Evolutionary conservation across 2,888 invertebrate genomes (phyloP).

Genomic region (Oscheius sp.): DNA sequence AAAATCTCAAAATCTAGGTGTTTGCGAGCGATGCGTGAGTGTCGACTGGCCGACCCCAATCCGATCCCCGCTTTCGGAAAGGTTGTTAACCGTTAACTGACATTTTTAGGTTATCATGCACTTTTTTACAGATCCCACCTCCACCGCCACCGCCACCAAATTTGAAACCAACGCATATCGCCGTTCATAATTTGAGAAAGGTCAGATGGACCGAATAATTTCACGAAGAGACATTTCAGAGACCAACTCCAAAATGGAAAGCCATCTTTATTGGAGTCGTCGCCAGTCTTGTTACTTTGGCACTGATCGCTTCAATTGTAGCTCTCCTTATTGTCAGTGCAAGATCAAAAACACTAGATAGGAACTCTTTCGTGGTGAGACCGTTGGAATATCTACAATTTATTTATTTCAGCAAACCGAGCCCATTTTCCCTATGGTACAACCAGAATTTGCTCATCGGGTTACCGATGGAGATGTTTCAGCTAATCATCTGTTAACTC

Average conservation of each 20-base stretch:
- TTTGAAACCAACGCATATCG: slow-evolving; percentile 59
- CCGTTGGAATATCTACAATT: background rate
- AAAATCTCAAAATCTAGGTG: slow-evolving; percentile 21
- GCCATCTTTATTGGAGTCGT: slow-evolving; percentile 17
- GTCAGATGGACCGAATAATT: slow-evolving; percentile 24
- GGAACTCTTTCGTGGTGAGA: background rate
- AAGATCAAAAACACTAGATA: background rate
- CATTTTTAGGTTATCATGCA: slow-evolving; percentile 12
- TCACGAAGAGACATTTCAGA: slow-evolving; percentile 8
- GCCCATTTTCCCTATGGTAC: slow-evolving; percentile 29
- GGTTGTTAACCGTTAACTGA: slow-evolving; percentile 29
- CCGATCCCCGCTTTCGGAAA: slow-evolving; percentile 33
- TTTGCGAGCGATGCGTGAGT: slow-evolving; percentile 17
- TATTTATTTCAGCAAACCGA: slow-evolving; percentile 19
- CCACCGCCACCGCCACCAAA: slow-evolving; percentile 60
- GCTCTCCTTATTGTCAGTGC: slow-evolving; percentile 21
- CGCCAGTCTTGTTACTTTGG: slow-evolving; percentile 12
- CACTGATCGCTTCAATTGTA: slow-evolving; percentile 14
- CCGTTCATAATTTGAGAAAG: slow-evolving; percentile 57
- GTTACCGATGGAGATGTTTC: slow-evolving; percentile 48
- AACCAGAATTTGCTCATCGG: slow-evolving; percentile 22
- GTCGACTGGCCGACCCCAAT: slow-evolving; percentile 33
- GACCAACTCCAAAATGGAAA: slow-evolving; percentile 22
- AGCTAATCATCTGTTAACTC: slow-evolving; percentile 63
- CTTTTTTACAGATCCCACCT: slow-evolving; percentile 39